These are phyloP conservation scores for Hofmannophila pseudospretella DNA, from an alignment of 2,888 invertebrate species.

Conservation along the genomic window DNA sequence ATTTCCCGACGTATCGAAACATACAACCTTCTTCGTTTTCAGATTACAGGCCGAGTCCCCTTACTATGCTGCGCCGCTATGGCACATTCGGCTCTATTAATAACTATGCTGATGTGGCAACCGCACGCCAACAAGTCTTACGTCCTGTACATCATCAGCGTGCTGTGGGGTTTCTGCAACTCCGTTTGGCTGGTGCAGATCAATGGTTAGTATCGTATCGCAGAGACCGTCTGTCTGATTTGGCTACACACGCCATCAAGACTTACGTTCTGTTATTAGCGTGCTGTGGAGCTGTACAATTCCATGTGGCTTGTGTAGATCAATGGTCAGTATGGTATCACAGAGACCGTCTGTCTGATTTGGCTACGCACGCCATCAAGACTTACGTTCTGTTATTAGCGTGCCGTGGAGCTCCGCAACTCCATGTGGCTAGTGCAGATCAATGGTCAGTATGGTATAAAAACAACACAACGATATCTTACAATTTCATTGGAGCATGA, in stretches of 20 bases:
- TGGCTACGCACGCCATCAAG: constrained; percentile 76
- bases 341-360: too few species aligned
- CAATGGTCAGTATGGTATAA: constrained; percentile 64
- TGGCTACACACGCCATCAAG: constrained; percentile 76
- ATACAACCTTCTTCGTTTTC: too few species aligned
- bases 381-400: constrained; percentile 70
- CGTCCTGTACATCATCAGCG: constrained; percentile 74
- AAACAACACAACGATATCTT: too few species aligned
- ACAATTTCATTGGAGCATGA: too few species aligned
- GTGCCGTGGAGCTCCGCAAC: constrained; percentile 81
- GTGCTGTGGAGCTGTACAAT: constrained; percentile 82
- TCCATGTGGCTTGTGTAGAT: constrained; percentile 83
- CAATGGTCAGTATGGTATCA: constrained; percentile 64
- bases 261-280: constrained; percentile 70
- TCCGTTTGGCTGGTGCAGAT: constrained; percentile 83
- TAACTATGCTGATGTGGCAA: constrained; percentile 75
- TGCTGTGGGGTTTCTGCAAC: constrained; percentile 81
- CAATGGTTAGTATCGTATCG: constrained; percentile 64
- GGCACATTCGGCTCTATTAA: constrained; percentile 74
- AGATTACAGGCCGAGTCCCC: constrained; percentile 80
- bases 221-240: too few species aligned
- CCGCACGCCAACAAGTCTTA: constrained; percentile 68
- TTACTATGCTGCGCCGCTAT: constrained; percentile 77
- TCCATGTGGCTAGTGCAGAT: constrained; percentile 83
- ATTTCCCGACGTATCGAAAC: too few species aligned